Evolutionary conservation across 2,113 vertebrate species (phyloP).

Genomic region (Pelobates fuscus): DNA sequence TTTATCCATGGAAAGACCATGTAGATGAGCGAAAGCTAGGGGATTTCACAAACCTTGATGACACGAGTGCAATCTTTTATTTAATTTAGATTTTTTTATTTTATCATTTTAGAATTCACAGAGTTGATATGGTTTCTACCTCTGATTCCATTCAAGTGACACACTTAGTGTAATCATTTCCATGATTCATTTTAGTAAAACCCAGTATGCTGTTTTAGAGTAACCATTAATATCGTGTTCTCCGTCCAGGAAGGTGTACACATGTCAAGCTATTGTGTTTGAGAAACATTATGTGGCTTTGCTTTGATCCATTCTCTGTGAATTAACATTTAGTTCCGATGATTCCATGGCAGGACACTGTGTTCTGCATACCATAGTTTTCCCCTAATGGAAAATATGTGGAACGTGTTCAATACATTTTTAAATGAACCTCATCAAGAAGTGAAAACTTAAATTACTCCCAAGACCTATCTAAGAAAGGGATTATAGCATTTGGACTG

Average conservation of each 20-base stretch:
- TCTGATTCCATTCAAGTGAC: too few relatives aligned
- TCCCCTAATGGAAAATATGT: constrained; percentile 14
- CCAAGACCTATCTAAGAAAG: constrained; percentile 2
- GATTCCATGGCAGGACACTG: not conserved
- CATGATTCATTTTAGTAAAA: not conserved
- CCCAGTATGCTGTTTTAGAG: not conserved
- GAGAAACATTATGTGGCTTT: constrained; percentile 2
- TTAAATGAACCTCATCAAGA: constrained; percentile 7
- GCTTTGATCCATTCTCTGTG: constrained; percentile 3
- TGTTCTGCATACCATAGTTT: constrained; percentile 6
- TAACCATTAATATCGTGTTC: constrained; percentile 4
- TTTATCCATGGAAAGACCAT: too few relatives aligned
- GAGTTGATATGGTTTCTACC: too few relatives aligned
- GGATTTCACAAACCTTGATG: too few relatives aligned
- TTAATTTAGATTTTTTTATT: too few relatives aligned
- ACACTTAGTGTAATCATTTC: not conserved
- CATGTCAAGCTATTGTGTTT: not conserved
- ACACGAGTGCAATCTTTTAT: too few relatives aligned
- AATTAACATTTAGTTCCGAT: not conserved
- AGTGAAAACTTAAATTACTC: constrained; percentile 6
- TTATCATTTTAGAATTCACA: too few relatives aligned
- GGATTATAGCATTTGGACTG: constrained; percentile 3
- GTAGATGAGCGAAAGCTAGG: too few relatives aligned
- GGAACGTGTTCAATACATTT: not conserved
- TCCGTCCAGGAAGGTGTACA: not conserved